A percentile compares a stretch with the other conserved stretches of the same genome.
Conservation (phyloP, 2,797 vertebrate genomes). For the Falco cherrug region DNA sequence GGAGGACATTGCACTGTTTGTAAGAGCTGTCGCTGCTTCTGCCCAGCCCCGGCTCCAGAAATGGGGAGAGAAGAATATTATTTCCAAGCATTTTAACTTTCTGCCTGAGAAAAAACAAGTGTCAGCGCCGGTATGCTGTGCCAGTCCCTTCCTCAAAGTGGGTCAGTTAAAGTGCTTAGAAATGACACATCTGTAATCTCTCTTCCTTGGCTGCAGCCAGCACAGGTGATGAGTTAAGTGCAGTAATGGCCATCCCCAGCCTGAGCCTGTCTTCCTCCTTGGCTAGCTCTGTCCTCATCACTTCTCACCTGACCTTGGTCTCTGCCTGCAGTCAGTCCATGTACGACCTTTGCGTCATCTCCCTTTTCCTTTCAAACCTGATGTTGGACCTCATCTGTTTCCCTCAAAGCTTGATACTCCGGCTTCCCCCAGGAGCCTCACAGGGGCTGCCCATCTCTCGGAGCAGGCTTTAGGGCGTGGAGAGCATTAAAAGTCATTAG, state of each 20-base stretch:
- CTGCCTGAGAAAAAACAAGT: neutral
- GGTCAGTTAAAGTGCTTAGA: neutral
- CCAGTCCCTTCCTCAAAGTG: neutral
- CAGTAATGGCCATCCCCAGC: neutral
- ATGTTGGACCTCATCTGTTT: neutral
- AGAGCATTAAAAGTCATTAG: neutral
- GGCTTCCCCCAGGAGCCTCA: neutral
- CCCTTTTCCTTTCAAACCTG: neutral
- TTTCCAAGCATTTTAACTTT: neutral
- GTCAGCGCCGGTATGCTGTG: neutral
- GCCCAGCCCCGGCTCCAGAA: neutral
- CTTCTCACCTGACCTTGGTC: neutral
- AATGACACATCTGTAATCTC: neutral
- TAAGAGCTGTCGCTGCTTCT: neutral
- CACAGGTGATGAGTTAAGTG: neutral
- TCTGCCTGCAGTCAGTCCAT: neutral
- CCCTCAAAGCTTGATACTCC: neutral
- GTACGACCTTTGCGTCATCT: neutral
- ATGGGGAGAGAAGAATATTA: neutral
- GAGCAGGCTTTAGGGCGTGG: neutral
- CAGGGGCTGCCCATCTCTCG: neutral
- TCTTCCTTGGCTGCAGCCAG: neutral
- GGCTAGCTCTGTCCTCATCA: neutral
- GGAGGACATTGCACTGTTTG: neutral
- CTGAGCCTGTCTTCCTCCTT: neutral